Evolutionary conservation across 2,113 vertebrate genomes (phyloP).

Genomic region (Serilophus lunatus): DNA sequence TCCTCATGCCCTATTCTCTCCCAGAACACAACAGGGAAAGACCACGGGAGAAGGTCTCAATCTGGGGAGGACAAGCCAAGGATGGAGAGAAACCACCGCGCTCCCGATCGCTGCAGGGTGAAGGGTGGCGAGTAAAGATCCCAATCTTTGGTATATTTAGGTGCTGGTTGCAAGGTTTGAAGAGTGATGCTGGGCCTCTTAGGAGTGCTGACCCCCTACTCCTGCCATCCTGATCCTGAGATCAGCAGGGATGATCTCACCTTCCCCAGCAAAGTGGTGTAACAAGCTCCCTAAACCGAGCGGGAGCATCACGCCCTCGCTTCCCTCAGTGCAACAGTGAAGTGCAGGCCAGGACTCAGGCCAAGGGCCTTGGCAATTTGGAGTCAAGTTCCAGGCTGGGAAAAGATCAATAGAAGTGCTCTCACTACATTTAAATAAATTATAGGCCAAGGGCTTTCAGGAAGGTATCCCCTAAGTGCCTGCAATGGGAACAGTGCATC

Average conservation of each 20-base stretch:
- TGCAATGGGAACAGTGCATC: neutral
- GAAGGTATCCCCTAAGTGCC: neutral
- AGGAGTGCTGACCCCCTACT: neutral
- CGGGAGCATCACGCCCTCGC: accelerated
- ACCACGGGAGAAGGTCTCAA: neutral
- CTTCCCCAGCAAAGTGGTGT: neutral
- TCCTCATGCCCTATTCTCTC: neutral
- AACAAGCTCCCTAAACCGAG: neutral
- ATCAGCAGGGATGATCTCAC: neutral
- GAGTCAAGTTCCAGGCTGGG: neutral
- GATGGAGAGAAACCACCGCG: neutral
- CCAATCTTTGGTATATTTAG: conserved; percentile 34
- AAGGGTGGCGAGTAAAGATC: neutral
- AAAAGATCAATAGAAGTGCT: neutral
- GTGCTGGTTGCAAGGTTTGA: neutral
- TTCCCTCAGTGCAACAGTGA: neutral
- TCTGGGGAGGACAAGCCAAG: neutral
- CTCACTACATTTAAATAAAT: neutral
- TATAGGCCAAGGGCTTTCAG: neutral
- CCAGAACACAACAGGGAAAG: neutral
- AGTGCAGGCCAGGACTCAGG: neutral
- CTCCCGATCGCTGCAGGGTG: neutral
- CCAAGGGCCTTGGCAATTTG: neutral
- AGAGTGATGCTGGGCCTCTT: neutral
- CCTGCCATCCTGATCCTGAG: neutral